Base-by-base conservation (phyloP, 1,140 invertebrate genomes). In the Panagrolaimus sp. region DNA sequence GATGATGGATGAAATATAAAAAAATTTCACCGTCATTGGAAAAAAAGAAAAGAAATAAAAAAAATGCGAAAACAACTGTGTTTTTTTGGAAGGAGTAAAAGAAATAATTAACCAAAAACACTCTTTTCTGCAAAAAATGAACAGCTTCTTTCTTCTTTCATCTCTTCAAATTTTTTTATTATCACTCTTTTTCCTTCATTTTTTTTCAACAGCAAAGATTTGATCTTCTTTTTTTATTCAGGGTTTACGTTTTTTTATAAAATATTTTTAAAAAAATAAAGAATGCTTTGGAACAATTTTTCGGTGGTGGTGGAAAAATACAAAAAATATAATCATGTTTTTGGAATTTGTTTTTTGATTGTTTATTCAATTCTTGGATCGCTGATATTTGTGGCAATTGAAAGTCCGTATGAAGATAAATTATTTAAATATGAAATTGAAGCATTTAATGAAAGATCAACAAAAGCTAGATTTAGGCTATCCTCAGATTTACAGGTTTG, bases 261-360 rank as follows among this genome's bases (percentile, higher is more conserved):
- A 4, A 21, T 24, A 24, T 21, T 24, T 52, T 52, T 0, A 4
- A 21, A 52, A 52, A 52, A 21, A 26, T 24, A 12, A 21, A 58
- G 17, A 21, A 58, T 58, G 52, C 21, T 58, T 12, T 58, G 52
- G 52, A 21, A 58, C 4, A 58, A 58, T 58, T 58, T 58, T 17
- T 26, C 52, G 8, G 21, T 26, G 21, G 52, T 58, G 21, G 14
- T 58, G 52, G 28, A 58, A 28, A 21, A 28, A 12, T 58, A 58
- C 28, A 21, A 58, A 58, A 58, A 28, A 12, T 58, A 26, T 12
- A 26, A 21, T 28, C 52, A 58, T 10, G 10, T 58, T 21, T 26
- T 58, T 21, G 52, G 52, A 10, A 58, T 58, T 21, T n/a, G 21
- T 24, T 21, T 58, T 26, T 58, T 58, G 17, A 21, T 58, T 58